Conservation (phyloP, 2,888 invertebrate genomes). For the Apotomis betuletana region DNA sequence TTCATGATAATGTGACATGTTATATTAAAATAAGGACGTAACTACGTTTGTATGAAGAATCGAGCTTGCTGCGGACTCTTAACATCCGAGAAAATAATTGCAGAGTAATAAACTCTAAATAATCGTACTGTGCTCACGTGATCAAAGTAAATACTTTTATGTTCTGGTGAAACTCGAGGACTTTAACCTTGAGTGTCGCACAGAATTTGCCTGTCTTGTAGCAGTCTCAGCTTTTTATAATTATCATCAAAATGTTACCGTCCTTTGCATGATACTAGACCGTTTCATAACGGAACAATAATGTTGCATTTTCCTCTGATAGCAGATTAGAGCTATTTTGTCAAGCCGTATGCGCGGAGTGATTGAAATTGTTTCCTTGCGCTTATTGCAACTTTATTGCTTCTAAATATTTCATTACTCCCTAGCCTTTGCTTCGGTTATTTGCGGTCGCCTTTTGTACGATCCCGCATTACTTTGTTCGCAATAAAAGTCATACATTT, state of each 20-base stretch:
- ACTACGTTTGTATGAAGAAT: no score
- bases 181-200: no score
- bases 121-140: no score
- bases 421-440: slow-evolving; percentile 36
- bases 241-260: not conserved
- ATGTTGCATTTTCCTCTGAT: slow-evolving; percentile 1
- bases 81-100: no score
- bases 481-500: slow-evolving; percentile 27
- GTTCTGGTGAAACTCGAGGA: no score
- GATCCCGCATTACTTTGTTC: slow-evolving; percentile 13
- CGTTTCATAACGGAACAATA: slow-evolving; percentile 6
- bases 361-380: slow-evolving; percentile 50
- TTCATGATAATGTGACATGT: no score
- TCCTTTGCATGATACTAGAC: slow-evolving; percentile 3
- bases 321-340: slow-evolving; percentile 5
- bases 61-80: no score
- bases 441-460: slow-evolving; percentile 31
- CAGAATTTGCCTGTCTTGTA: no score
- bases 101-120: no score
- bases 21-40: no score
- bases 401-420: slow-evolving; percentile 47
- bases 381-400: slow-evolving; percentile 46
- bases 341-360: slow-evolving; percentile 35
- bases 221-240: no score
- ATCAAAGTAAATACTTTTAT: no score